Base-by-base conservation (phyloP, 2,888 invertebrate genomes). In the Eumacrocentrus americanus region DNA sequence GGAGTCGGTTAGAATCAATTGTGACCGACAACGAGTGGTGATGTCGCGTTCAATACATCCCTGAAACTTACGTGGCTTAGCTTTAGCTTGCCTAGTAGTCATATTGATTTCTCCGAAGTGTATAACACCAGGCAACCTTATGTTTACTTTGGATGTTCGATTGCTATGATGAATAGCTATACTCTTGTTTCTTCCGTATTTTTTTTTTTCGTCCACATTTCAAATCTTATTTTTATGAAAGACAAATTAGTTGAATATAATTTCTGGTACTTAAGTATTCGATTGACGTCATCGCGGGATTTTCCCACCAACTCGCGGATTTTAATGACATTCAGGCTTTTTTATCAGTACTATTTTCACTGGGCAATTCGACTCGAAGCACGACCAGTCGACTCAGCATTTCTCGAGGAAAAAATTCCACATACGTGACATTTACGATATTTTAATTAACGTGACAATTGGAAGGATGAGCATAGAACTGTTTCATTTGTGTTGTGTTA, bases 11-110 rank as follows among this genome's bases (percentile, higher is more conserved):
- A 52, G 35, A 37, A 37, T 52, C 37, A 44, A 40, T 52, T 46
- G 46, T 22, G 25, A 52, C 25, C 18, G 18, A 40, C 18, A 44
- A 23, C n/a, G 11, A 53, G 12, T 44, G 9, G 14, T 16, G n/a
- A 58, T 16, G 4, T 55, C n/a, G 12, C 18, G 44, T 35, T 52
- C 37, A 29, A 58, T 53, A 40, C 29, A 59, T 59, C 59, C 59
- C 52, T 60, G 60, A 55, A 60, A 18, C 38, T 38, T 44, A 51
- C 55, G 51, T 56, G 51, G 55, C 44, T 40, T 40, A 34, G 23
- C 38, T 23, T 52, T 6, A 52, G 23, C 22, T 52, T 52, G 38
- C 52, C 22, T 23, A 52, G 37, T 35, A 40, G 35, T 52, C 20
- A 37, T 52, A 52, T 52, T 52, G 52, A 52, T 52, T 52, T 38